Evolutionary conservation across 2,888 invertebrate genomes (phyloP), one percentile per base, ranked within the genome.

Genomic region (Eudemis profundana): DNA sequence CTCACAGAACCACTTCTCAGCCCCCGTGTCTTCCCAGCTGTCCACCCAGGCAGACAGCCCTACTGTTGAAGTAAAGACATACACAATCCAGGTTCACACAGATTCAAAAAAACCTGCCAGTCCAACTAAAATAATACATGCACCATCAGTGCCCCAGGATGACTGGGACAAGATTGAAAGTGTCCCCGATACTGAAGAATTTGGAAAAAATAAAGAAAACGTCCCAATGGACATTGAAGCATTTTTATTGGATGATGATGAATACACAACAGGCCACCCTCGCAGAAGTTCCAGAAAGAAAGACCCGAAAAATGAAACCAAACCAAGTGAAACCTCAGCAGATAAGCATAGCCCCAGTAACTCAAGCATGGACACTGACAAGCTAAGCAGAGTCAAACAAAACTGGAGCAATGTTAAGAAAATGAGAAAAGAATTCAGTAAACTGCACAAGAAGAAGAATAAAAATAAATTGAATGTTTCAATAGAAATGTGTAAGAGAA

Each of bases 81-180:
- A 81, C 70, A 80, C 86, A 70, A 78, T 86, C 60, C 83, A 87
- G 72, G 74, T 89, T 40, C 89, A 90, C 64, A 67, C 77, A 17
- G 61, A 72, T 46, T 78, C 74, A 27, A 79, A 78, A 66, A 85
- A 80, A 67, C 68, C 67, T 63, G 67, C 42, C 44, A 79, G 69
- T 64, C 77, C 82, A 42, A 64, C 71, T 49, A 83, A 83, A 73
- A 71, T 81, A 50, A 68, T 81, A 51, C 74, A 77, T 77, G 70
- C 78, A 3, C 7, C 33, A 5, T 7, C 27, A 10, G 8, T n/a
- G n/a, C n/a, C 81, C 61, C 89, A 90, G 78, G 84, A 85, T 74
- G 89, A 90, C 74, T 90, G 88, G 90, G 90, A 91, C 68, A 88
- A 87, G 77, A 91, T 92, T 72, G 90, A 91, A 77, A 69, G 69